Evolutionary conservation across 1,140 invertebrate species (phyloP), one percentile per base, ranked within the genome.

Genomic region (Penaeus chinensis): DNA sequence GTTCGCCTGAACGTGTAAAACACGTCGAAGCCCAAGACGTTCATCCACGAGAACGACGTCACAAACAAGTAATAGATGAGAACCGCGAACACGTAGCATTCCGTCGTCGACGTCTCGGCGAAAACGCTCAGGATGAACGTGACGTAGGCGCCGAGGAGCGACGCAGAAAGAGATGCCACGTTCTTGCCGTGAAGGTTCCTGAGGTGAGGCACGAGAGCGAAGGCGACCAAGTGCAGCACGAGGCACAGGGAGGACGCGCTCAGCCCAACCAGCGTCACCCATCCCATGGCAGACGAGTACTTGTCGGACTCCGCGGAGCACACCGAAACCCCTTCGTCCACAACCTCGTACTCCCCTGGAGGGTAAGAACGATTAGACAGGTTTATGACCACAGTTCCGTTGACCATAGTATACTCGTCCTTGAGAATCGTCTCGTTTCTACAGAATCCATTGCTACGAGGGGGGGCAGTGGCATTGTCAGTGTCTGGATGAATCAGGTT

Each of bases 31-130:
- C 97, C 97, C 96, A 98, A 98, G 66, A 96, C 96, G 92, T 96
- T 97, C 82, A 99, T 95, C 98, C 98, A 99, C 92, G 98, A 98
- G 94, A 99, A 99, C 87, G 97, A 96, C 54, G 96, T 95, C 91
- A 99, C 93, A 92, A 98, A 98, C 92, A 97, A 96, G 94, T 98
- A 98, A 92, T 98, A 97, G 93, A 97, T 96, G 90, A 95, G 93
- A 74, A 96, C 94, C 80, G 96, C 96, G 94, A 96, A 91, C 0
- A 91, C 90, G 65, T 92, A 91, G 90, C 94, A 94, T 3, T 92
- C 61, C 0, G 47, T 84, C 8, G 66, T 60, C 19, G 82, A 77
- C n/a, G 82, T 22, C 11, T 42, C 69, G n/a, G 90, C n/a, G 74
- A 80, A 66, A 8, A 62, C 27, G 20, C 92, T 92, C 13, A 91